Evolutionary conservation across 2,113 vertebrate species (phyloP).

Genomic region (Leucoraja erinaceus): DNA sequence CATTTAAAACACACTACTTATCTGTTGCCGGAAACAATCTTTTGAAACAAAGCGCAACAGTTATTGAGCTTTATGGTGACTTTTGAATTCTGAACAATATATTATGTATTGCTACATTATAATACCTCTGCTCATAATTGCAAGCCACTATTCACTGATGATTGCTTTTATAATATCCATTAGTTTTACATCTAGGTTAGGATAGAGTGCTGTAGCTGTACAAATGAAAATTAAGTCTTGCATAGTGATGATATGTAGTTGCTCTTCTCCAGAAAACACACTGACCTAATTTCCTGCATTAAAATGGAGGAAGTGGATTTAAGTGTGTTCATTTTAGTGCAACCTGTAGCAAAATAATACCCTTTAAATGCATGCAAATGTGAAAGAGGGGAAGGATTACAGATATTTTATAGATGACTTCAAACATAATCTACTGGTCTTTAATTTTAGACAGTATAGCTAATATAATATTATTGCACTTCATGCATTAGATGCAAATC

Average conservation of each 20-base stretch:
- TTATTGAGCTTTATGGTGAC: slow-evolving; percentile 27
- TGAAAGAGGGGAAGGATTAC: background rate
- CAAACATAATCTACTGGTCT: background rate
- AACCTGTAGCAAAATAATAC: background rate
- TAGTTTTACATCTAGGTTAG: background rate
- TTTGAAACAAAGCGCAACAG: slow-evolving; percentile 5
- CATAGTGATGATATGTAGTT: background rate
- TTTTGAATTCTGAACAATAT: slow-evolving; percentile 27
- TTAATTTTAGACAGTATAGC: background rate
- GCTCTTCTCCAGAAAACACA: background rate
- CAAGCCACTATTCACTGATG: background rate
- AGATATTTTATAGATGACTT: background rate
- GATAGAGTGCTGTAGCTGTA: background rate
- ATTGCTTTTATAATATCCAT: slow-evolving; percentile 14
- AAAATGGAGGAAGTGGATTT: slow-evolving; percentile 11
- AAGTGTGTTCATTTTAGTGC: background rate
- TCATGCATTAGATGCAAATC: background rate
- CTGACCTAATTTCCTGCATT: background rate
- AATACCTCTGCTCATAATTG: slow-evolving; percentile 4
- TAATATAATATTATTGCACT: background rate
- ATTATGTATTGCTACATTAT: slow-evolving; percentile 36
- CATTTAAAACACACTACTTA: slow-evolving; percentile 35
- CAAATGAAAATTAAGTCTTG: background rate
- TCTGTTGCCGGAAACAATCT: slow-evolving; percentile 35
- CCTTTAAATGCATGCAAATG: background rate